Evolutionary conservation across 2,797 vertebrate genomes (phyloP), one percentile per base, ranked within the genome.

Genomic region (Eulemur mongoz): DNA sequence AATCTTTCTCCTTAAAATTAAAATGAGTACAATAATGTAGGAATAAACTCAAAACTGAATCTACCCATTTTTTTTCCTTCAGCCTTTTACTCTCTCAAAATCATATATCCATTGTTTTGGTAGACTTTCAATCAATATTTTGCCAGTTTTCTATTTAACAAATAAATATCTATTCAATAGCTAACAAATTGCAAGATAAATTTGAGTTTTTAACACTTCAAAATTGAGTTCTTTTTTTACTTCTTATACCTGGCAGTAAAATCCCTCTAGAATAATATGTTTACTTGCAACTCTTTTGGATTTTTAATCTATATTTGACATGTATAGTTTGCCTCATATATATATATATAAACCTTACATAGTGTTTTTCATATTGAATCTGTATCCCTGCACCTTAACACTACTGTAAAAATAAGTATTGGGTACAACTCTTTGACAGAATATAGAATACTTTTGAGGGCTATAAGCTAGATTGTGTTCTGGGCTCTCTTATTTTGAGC

Each of bases 101-200:
- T 96, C 86, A 79, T 61, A 43, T 63, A 72, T 85, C 17, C 14
- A 61, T 65, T 83, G 54, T 82, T 35, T 73, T 83, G 30, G 10
- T 57, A 80, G 57, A 38, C 32, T 78, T 32, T 84, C 52, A 88
- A 38, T 78, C 67, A 89, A 65, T 52, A 78, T 91, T 76, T 88
- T 91, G 22, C 48, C 40, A 76, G 6, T 81, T 97, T 95, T 70
- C 25, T 75, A 22, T 82, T 35, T 63, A 96, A 69, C 25, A 82
- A 84, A 30, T 70, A 45, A 76, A 54, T 12, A 85, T 59, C 35
- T 92, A 61, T 50, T 96, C 5, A 59, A 88, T 35, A 95, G 25
- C n/a, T 86, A 91, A 79, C 27, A 88, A 93, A 73, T 32, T 91
- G 12, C 2, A 76, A 76, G 69, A 70, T 93, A 72, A 94, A 89